These are phyloP conservation scores for Jordanella pulchra DNA, from an alignment of 2,797 vertebrate genomes.

Conservation along the genomic window DNA sequence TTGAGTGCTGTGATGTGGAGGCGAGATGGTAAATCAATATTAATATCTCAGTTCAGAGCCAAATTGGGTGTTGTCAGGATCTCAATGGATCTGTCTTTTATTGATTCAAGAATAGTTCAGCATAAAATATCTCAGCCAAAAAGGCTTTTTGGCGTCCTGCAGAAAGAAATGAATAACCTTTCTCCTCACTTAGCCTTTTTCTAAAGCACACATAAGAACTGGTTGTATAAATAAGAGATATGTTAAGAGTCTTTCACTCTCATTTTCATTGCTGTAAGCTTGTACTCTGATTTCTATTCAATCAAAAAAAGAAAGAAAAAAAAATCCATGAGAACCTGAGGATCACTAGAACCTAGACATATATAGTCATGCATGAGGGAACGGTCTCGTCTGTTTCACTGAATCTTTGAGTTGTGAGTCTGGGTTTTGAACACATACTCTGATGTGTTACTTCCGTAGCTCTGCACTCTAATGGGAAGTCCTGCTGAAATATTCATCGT, in stretches of 20 bases:
- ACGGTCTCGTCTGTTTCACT: slow-evolving; percentile 19
- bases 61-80: slow-evolving; percentile 63
- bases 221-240: neutral
- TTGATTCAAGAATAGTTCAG: slow-evolving; percentile 72
- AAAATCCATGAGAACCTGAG: neutral
- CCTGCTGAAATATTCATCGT: slow-evolving; percentile 76
- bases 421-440: slow-evolving; percentile 20
- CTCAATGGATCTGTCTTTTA: slow-evolving; percentile 66
- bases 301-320: neutral
- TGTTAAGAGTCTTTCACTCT: slow-evolving; percentile 54
- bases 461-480: slow-evolving; percentile 65
- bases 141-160: slow-evolving; percentile 56
- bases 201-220: neutral
- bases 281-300: slow-evolving; percentile 13
- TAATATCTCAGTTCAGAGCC: slow-evolving; percentile 65
- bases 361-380: slow-evolving; percentile 6
- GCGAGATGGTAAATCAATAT: slow-evolving; percentile 63
- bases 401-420: slow-evolving; percentile 24
- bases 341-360: slow-evolving; percentile 7
- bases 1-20: slow-evolving; percentile 51
- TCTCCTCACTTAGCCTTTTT: slow-evolving; percentile 37
- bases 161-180: slow-evolving; percentile 26
- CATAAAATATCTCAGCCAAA: slow-evolving; percentile 65
- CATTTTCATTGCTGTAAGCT: slow-evolving; percentile 32
- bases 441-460: slow-evolving; percentile 49